Base-by-base conservation (phyloP, 2,888 invertebrate species). In the Mythimna loreyi region DNA sequence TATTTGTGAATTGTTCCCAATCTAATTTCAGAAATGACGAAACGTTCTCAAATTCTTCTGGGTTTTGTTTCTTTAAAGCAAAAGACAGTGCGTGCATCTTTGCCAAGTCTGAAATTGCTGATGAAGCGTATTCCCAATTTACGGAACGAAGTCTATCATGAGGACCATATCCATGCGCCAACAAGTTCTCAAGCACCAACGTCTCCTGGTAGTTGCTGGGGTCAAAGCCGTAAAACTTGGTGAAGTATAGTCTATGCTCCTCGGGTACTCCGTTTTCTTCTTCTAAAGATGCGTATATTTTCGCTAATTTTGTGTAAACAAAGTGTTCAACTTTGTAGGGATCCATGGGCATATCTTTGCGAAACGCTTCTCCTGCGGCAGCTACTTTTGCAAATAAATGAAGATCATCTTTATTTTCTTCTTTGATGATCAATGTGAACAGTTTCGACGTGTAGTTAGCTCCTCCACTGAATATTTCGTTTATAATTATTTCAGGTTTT, bases 341-440 rank as follows among this genome's bases (percentile, higher is more conserved):
- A 3, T 73, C 70, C 0, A 23, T 0, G 3, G 76, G 53, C 8
- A 58, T 0, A 0, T 36, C 21, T 0, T 23, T 52, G 11, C 80
- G 80, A 11, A 63, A 23, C 4, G 19, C 8, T 23, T 80, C 50
- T 9, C 66, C 56, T 0, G 23, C 11, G n/a, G 25, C 11, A 0
- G 90, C 90, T 0, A 91, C 86, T 83, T 92, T 92, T 0, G 87
- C 89, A 66, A 92, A 92, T 3, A 92, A 78, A n/a, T 89, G 72
- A 0, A 91, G 66, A 7, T 86, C 85, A 25, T 85, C 83, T 58
- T 84, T 85, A 11, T 81, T 66, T 0, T 75, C 70, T 1, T 85
- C 82, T 4, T 78, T 77, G 40, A 92, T 73, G 3, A 82, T 86
- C 2, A 85, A 85, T 30, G 78, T 65, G 63, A 83, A 89, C 1